Evolutionary conservation across 1,140 invertebrate species (phyloP).

Genomic region (Planococcus citri): DNA sequence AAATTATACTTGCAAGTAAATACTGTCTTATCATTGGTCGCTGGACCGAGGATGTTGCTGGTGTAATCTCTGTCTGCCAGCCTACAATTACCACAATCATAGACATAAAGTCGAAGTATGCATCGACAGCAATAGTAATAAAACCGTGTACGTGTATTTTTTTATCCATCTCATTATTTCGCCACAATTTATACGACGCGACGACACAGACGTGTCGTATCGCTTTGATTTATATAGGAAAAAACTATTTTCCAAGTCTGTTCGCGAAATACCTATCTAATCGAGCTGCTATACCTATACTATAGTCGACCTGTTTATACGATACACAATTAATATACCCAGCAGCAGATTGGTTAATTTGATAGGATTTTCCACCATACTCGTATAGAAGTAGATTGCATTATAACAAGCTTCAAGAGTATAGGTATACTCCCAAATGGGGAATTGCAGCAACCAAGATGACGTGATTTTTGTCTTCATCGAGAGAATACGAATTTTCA

Average conservation of each 20-base stretch:
- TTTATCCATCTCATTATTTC: background rate
- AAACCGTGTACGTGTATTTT: background rate
- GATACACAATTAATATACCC: no score
- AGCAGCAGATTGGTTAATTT: no score
- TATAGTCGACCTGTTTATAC: no score
- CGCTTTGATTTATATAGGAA: background rate
- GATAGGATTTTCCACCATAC: no score
- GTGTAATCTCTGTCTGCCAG: background rate
- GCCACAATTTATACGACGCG: background rate
- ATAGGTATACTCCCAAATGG: no score
- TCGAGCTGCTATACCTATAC: no score
- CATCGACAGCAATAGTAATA: background rate
- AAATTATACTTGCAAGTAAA: background rate
- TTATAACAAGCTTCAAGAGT: no score
- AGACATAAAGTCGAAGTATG: background rate
- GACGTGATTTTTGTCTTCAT: no score
- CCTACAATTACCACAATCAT: constrained; percentile 1
- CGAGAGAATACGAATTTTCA: no score
- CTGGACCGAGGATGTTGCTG: background rate
- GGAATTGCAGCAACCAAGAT: no score
- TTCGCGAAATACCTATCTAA: background rate
- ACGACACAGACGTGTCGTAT: background rate
- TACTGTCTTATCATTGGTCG: background rate
- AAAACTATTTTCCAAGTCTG: background rate
- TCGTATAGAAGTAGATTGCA: no score